Evolutionary conservation across 2,113 vertebrate species (phyloP).

Genomic region (Probosciger aterrimus): DNA sequence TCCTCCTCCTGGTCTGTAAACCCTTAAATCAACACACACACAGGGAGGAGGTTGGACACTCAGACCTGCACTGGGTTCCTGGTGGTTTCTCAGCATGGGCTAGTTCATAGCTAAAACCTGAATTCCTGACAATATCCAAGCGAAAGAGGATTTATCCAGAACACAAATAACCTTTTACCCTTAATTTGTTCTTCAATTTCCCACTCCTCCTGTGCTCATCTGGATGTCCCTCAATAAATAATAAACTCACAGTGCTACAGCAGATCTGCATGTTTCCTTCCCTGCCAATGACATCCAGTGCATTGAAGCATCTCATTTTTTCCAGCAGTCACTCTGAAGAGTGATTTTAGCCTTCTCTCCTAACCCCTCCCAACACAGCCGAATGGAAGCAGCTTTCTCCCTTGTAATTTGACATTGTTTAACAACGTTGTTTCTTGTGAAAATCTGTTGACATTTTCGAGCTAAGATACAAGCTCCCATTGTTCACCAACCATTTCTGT

Average conservation of each 20-base stretch:
- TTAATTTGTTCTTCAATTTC: constrained; percentile 45
- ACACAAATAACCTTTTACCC: constrained; percentile 13
- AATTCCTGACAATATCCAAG: neutral
- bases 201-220: neutral
- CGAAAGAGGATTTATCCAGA: neutral
- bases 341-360: neutral
- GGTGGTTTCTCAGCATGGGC: neutral
- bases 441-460: neutral
- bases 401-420: neutral
- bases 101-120: neutral
- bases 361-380: neutral
- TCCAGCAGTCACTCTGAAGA: neutral
- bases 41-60: neutral
- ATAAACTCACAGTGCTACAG: neutral
- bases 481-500: neutral
- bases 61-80: neutral
- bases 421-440: neutral
- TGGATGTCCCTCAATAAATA: constrained; percentile 20
- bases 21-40: fast-evolving
- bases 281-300: neutral
- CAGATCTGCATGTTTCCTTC: neutral
- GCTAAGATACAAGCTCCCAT: neutral
- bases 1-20: neutral
- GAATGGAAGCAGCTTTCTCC: neutral
- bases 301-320: neutral